Evolutionary conservation across 2,888 invertebrate species (phyloP).

Genomic region (Pseudoips prasinana): DNA sequence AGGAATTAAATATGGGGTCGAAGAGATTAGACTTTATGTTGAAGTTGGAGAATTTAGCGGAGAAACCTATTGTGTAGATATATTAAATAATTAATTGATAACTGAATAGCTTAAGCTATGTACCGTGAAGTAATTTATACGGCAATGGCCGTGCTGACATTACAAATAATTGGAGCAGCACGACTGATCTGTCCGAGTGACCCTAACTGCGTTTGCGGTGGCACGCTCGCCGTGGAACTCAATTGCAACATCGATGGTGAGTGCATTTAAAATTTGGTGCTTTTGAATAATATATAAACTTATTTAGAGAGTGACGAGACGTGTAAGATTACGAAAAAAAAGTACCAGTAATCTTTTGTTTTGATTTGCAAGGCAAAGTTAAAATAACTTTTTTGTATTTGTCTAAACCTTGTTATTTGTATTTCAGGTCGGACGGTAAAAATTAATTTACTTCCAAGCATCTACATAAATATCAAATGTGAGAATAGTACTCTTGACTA

Average conservation of each 20-base stretch:
- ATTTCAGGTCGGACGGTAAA: slow-evolving; percentile 67
- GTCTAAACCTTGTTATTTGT: too few species aligned
- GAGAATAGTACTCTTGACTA: slow-evolving; percentile 67
- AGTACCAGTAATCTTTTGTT: too few species aligned
- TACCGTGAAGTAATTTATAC: slow-evolving; percentile 55
- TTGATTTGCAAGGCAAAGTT: too few species aligned
- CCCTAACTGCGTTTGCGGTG: slow-evolving; percentile 76
- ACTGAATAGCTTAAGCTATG: slow-evolving; percentile 45
- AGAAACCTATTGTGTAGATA: slow-evolving; percentile 11
- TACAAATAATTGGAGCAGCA: slow-evolving; percentile 66
- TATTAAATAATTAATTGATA: slow-evolving; percentile 37
- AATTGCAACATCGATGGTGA: slow-evolving; percentile 77
- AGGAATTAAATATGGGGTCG: slow-evolving; percentile 25
- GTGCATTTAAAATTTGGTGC: slow-evolving; percentile 50
- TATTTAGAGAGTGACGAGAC: too few species aligned
- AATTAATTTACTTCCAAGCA: slow-evolving; percentile 68
- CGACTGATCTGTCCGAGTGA: slow-evolving; percentile 66
- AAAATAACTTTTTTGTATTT: too few species aligned
- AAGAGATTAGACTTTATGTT: slow-evolving; percentile 23
- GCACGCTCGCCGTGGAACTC: slow-evolving; percentile 70
- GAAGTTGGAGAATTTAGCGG: slow-evolving; percentile 3
- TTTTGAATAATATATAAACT: too few species aligned
- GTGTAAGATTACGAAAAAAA: too few species aligned
- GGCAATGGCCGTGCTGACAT: slow-evolving; percentile 55
- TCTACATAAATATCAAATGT: slow-evolving; percentile 70